phyloP scores from a whole-genome alignment of 2,888 invertebrate genomes.

The Platycheirus albimanus region DNA sequence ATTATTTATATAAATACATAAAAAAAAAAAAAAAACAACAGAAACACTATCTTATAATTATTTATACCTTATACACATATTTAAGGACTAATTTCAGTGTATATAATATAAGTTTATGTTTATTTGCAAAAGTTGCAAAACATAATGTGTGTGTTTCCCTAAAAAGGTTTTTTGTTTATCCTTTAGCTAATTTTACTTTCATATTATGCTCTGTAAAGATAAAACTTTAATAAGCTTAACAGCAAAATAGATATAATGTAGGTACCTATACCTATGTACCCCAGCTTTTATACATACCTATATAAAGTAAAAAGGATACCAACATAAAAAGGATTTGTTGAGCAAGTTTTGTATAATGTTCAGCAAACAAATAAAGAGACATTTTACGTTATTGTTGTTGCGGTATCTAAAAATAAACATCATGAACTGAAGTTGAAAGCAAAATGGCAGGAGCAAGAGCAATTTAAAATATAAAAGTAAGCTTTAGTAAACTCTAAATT shows the following conservation, averaged over 20 bases:
- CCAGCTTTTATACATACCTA: too few species aligned
- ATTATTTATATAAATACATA: too few species aligned
- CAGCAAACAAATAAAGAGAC: not conserved
- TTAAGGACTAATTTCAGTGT: not conserved
- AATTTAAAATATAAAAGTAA: too few species aligned
- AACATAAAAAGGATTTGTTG: slow-evolving; percentile 15
- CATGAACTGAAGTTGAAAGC: too few species aligned
- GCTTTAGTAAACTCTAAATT: too few species aligned
- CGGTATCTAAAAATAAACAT: not conserved
- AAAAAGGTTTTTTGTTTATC: slow-evolving; percentile 12
- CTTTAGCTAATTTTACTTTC: not conserved
- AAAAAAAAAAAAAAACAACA: too few species aligned
- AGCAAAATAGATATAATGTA: too few species aligned
- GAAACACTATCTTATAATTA: too few species aligned
- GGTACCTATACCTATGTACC: too few species aligned
- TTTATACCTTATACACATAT: too few species aligned
- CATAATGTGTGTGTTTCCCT: not conserved
- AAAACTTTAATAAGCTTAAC: not conserved
- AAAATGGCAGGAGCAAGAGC: not conserved
- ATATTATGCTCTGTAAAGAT: slow-evolving; percentile 1
- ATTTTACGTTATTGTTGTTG: not conserved
- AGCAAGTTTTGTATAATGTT: slow-evolving; percentile 2
- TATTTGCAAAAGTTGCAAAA: not conserved
- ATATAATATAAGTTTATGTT: not conserved
- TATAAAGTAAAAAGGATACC: not conserved